These are phyloP conservation scores for Thunnus albacares DNA, from an alignment of 2,797 vertebrate species.

Conservation along the genomic window DNA sequence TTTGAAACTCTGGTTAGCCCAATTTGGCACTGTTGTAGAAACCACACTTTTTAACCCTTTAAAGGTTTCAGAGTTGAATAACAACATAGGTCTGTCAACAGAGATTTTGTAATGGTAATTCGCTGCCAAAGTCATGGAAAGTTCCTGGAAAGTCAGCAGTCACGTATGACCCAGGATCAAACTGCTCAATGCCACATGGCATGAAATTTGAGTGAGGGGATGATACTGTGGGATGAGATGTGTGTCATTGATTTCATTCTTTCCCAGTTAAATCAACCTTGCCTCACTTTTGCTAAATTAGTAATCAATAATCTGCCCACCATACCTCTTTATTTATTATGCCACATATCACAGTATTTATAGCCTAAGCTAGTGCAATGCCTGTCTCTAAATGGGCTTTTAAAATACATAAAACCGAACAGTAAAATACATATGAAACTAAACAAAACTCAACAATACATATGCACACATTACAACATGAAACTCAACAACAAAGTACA, in stretches of 20 bases:
- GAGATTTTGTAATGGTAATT: background rate
- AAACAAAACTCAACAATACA: no score
- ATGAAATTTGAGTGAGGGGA: background rate
- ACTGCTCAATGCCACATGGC: slow-evolving; percentile 5
- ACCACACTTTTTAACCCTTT: background rate
- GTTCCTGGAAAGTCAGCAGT: slow-evolving; percentile 15
- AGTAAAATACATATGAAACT: no score
- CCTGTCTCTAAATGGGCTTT: no score
- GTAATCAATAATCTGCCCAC: background rate
- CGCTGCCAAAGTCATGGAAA: background rate
- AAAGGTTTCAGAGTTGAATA: background rate
- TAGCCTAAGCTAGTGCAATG: no score
- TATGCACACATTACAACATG: background rate
- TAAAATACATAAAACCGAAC: no score
- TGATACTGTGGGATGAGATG: background rate
- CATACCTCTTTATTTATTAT: no score
- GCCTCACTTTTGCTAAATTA: background rate
- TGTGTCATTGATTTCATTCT: background rate
- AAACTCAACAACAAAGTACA: background rate
- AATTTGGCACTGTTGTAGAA: slow-evolving; percentile 12
- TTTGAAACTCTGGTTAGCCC: slow-evolving; percentile 23
- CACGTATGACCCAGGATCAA: slow-evolving; percentile 3
- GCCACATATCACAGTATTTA: no score
- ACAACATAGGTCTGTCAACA: background rate
- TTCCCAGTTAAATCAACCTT: slow-evolving; percentile 4